phyloP scores from a whole-genome alignment of 2,888 invertebrate genomes.

The Erebia aethiops region DNA sequence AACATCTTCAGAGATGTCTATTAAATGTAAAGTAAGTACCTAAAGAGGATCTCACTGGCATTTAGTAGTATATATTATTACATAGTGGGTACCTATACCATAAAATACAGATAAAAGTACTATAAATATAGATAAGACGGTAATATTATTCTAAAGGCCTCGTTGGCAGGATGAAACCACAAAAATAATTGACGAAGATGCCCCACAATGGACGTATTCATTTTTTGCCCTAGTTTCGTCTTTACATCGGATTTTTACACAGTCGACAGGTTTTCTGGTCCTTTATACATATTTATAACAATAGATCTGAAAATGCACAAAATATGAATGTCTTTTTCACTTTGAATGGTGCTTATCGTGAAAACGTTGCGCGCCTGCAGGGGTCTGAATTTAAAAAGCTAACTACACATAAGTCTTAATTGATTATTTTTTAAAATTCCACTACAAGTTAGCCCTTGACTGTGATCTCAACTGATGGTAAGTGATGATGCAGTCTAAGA shows the following conservation, averaged over 20 bases:
- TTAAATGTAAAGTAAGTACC: too few relatives aligned
- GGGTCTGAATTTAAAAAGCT: too few relatives aligned
- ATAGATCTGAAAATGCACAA: background rate
- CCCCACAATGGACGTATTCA: conserved; percentile 30
- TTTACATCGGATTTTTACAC: conserved; percentile 7
- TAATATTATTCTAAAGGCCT: background rate
- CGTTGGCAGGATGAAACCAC: conserved; percentile 26
- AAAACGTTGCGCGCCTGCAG: background rate
- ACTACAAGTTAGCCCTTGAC: too few relatives aligned
- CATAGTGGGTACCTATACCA: too few relatives aligned
- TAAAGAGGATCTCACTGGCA: too few relatives aligned
- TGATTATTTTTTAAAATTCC: too few relatives aligned
- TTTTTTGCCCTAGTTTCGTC: conserved; percentile 14
- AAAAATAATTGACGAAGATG: conserved; percentile 30
- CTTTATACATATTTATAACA: conserved; percentile 4
- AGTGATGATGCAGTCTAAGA: too few relatives aligned
- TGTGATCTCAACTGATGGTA: too few relatives aligned
- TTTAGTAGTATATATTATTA: too few relatives aligned
- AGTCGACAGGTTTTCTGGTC: conserved; percentile 17
- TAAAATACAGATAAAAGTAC: too few relatives aligned
- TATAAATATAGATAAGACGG: background rate
- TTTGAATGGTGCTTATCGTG: background rate
- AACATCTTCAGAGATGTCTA: too few relatives aligned
- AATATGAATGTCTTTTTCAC: background rate
- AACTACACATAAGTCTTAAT: too few relatives aligned